Conservation (phyloP, 1,140 invertebrate species). For the Drosophila santomea region DNA sequence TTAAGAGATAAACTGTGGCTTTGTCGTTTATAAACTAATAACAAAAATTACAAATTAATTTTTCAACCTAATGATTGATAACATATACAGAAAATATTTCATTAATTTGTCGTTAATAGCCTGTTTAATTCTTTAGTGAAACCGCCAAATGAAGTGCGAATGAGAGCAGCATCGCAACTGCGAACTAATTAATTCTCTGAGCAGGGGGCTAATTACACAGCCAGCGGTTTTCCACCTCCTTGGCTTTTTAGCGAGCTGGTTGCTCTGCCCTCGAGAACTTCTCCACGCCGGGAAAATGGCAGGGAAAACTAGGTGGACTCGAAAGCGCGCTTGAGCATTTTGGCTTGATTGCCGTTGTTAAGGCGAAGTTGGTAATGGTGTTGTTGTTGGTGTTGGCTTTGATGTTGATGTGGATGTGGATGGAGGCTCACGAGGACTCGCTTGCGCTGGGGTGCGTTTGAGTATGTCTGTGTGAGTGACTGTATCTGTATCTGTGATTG, state of each 20-base stretch:
- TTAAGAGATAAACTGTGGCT: no score
- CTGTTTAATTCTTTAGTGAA: neutral
- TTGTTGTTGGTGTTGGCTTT: slow-evolving; percentile 10
- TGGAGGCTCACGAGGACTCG: slow-evolving; percentile 42
- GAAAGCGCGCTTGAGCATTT: slow-evolving; percentile 39
- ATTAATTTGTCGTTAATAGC: neutral
- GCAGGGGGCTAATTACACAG: slow-evolving; percentile 25
- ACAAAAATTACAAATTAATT: neutral
- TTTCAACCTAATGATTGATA: neutral
- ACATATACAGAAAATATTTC: neutral
- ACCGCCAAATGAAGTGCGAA: slow-evolving; percentile 12
- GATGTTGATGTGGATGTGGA: slow-evolving; percentile 27
- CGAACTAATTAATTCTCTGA: slow-evolving; percentile 24
- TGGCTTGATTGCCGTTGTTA: slow-evolving; percentile 27
- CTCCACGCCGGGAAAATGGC: slow-evolving; percentile 13
- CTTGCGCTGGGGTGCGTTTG: slow-evolving; percentile 15
- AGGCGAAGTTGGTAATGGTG: slow-evolving; percentile 22
- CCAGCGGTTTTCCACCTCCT: slow-evolving; percentile 12
- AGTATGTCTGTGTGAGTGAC: slow-evolving; percentile 18
- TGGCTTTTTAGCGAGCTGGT: neutral
- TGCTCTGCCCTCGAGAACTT: slow-evolving; percentile 8
- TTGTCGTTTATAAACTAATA: no score
- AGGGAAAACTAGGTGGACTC: slow-evolving; percentile 22
- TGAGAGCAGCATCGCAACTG: slow-evolving; percentile 6
- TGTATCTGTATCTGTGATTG: slow-evolving; percentile 30